Evolutionary conservation across 2,113 vertebrate species (phyloP).

Genomic region (Gnathonemus echidnorhynchus): DNA sequence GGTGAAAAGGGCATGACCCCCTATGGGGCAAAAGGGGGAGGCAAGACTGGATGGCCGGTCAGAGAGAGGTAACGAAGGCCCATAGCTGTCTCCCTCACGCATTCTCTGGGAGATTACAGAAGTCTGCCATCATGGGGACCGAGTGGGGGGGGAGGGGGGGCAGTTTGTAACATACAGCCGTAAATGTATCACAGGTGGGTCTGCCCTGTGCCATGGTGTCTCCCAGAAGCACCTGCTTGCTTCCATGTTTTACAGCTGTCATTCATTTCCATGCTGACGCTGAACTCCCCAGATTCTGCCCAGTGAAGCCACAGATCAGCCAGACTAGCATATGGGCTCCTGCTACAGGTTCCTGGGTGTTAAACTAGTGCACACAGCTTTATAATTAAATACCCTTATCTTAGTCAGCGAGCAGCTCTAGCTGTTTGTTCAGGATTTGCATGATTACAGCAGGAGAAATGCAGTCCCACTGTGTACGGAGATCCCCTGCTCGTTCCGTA

Average conservation of each 20-base stretch:
- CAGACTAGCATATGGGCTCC: background rate
- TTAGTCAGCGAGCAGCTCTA: background rate
- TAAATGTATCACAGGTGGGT: background rate
- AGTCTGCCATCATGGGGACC: constrained; percentile 22
- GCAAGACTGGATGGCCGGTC: background rate
- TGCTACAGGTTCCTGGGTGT: background rate
- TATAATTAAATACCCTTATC: background rate
- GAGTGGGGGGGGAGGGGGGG: background rate
- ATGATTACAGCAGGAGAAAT: background rate
- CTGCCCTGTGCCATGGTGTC: background rate
- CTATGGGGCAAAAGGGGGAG: background rate
- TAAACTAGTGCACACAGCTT: background rate
- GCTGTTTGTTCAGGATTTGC: background rate
- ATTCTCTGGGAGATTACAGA: constrained; percentile 31
- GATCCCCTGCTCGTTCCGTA: background rate
- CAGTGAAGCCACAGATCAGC: background rate
- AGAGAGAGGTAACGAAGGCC: constrained; percentile 1
- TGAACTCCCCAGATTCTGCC: background rate
- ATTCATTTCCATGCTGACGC: background rate
- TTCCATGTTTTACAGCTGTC: background rate
- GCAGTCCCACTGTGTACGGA: background rate
- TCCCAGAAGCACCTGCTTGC: background rate
- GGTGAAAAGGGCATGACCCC: background rate
- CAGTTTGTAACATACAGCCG: constrained; percentile 5
- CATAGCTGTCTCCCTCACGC: constrained; percentile 29